Evolutionary conservation across 2,113 vertebrate species (phyloP).

Genomic region (Cyanoliseus patagonus): DNA sequence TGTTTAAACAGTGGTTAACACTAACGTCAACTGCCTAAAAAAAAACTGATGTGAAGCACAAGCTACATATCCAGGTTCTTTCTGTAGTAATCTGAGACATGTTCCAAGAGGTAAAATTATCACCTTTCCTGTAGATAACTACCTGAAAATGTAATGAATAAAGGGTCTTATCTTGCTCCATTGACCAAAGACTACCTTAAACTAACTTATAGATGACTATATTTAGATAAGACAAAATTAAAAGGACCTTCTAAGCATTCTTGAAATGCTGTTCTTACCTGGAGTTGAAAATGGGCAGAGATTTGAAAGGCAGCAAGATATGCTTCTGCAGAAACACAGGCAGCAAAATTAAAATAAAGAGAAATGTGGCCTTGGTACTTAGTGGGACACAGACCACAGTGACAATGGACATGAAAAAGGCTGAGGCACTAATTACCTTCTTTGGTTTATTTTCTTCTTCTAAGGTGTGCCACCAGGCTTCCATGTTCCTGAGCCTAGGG

Average conservation of each 20-base stretch:
- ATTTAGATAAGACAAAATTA: constrained; percentile 47
- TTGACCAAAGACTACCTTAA: constrained; percentile 39
- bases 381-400: not conserved
- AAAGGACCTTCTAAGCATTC: constrained; percentile 6
- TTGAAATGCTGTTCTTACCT: not conserved
- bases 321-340: not conserved
- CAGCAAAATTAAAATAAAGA: not conserved
- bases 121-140: not conserved
- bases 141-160: constrained; percentile 13
- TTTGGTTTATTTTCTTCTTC: not conserved
- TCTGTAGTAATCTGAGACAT: not conserved
- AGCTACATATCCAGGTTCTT: not conserved
- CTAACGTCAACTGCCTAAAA: not conserved
- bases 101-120: not conserved
- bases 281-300: not conserved
- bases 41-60: not conserved
- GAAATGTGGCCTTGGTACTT: not conserved
- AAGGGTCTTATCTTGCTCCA: constrained; percentile 30
- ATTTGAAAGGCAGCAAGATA: not conserved
- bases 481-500: not conserved
- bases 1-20: not conserved
- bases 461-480: not conserved
- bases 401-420: not conserved
- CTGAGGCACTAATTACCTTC: not conserved
- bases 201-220: not conserved